Evolutionary conservation across 1,140 invertebrate species (phyloP).

Genomic region (Dreissena polymorpha): DNA sequence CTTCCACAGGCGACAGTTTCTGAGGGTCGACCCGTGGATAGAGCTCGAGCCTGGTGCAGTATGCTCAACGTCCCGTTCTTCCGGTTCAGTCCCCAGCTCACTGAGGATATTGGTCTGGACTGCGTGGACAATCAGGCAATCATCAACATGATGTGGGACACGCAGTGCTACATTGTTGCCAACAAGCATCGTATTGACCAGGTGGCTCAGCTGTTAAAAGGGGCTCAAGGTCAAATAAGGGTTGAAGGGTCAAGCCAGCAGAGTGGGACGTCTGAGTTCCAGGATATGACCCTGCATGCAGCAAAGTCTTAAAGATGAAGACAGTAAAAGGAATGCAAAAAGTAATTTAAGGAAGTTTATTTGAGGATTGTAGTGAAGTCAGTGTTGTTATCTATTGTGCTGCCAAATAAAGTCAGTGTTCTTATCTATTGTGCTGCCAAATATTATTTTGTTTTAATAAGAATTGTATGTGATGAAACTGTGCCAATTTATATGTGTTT

Average conservation of each 20-base stretch:
- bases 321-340: too few relatives aligned
- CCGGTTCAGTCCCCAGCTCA: conserved; percentile 86
- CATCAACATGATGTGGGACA: conserved; percentile 95
- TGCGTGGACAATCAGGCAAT: conserved; percentile 90
- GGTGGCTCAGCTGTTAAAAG: conserved; percentile 66
- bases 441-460: too few relatives aligned
- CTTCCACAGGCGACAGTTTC: conserved; percentile 88
- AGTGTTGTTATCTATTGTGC: too few relatives aligned
- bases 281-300: conserved; percentile 16
- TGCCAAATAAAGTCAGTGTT: too few relatives aligned
- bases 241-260: neutral
- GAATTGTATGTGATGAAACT: too few relatives aligned
- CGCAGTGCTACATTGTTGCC: conserved; percentile 89
- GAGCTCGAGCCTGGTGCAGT: conserved; percentile 95
- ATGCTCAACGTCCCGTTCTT: conserved; percentile 92
- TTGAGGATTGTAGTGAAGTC: too few relatives aligned
- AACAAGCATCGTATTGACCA: conserved; percentile 70
- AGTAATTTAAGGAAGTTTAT: too few relatives aligned
- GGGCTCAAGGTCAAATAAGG: neutral
- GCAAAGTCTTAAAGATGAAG: neutral
- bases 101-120: conserved; percentile 92
- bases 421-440: too few relatives aligned
- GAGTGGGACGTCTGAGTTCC: neutral
- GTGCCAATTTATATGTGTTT: too few relatives aligned
- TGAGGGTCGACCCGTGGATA: conserved; percentile 94